These are phyloP conservation scores for Muscicapa striata DNA, from an alignment of 2,797 vertebrate species.

Conservation along the genomic window DNA sequence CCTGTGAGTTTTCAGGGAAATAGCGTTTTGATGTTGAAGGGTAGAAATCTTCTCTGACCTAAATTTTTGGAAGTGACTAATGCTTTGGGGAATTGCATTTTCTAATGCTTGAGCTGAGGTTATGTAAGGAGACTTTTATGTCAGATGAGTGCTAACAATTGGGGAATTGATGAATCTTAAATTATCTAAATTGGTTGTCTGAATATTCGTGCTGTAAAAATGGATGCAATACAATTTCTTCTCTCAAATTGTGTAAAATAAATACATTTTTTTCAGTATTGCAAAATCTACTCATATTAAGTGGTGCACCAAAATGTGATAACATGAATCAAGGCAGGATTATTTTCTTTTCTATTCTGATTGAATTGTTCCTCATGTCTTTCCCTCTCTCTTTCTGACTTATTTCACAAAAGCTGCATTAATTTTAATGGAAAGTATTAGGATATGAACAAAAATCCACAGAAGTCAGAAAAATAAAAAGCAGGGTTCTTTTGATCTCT, in stretches of 20 bases:
- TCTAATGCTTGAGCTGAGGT: conserved; percentile 4
- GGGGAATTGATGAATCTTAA: conserved; percentile 14
- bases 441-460: neutral
- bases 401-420: conserved; percentile 7
- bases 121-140: conserved; percentile 21
- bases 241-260: neutral
- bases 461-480: neutral
- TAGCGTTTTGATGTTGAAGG: conserved; percentile 54
- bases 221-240: neutral
- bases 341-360: neutral
- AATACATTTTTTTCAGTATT: neutral
- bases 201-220: neutral
- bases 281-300: neutral
- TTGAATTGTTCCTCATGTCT: neutral
- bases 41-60: conserved; percentile 43
- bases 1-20: conserved; percentile 47
- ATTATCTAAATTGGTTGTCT: conserved; percentile 6
- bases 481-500: neutral
- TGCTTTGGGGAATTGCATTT: conserved; percentile 12
- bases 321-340: neutral
- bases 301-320: neutral
- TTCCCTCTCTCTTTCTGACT: neutral
- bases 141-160: neutral
- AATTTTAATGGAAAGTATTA: neutral
- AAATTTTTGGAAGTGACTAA: conserved; percentile 29